These are phyloP conservation scores for human DNA, from an alignment of 2,113 vertebrate species.

Conservation along the genomic window DNA sequence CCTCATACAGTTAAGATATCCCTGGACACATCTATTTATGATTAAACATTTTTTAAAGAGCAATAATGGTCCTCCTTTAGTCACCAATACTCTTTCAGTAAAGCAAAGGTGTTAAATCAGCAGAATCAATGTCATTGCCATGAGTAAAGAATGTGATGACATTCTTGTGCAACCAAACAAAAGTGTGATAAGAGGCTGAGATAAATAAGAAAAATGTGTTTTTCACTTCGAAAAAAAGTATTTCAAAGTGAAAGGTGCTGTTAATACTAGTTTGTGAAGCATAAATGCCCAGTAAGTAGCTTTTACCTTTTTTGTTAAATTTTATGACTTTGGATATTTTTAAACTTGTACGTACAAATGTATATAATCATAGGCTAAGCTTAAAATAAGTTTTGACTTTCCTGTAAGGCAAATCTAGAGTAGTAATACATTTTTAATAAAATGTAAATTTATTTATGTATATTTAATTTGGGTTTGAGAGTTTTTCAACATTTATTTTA, in stretches of 20 bases:
- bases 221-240: not conserved
- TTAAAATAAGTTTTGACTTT: not conserved
- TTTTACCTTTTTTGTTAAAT: not conserved
- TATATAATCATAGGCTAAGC: not conserved
- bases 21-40: not conserved
- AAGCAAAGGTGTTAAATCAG: constrained; percentile 30
- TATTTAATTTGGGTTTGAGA: too few species aligned
- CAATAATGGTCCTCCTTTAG: not conserved
- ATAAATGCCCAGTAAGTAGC: not conserved
- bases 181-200: not conserved
- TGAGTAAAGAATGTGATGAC: not conserved
- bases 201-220: not conserved
- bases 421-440: constrained; percentile 10
- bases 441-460: too few species aligned
- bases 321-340: not conserved
- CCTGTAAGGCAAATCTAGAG: not conserved
- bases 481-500: too few species aligned
- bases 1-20: not conserved
- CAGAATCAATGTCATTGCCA: not conserved
- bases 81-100: not conserved
- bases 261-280: not conserved
- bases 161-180: not conserved
- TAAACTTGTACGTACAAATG: not conserved
- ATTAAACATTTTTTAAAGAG: not conserved
- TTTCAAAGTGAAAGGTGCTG: not conserved